Percentiles rank a stretch among this genome's conserved stretches.
These are phyloP conservation scores for Euphonia xanthogaster DNA, from an alignment of 2,797 vertebrate genomes.

Conservation along the genomic window DNA sequence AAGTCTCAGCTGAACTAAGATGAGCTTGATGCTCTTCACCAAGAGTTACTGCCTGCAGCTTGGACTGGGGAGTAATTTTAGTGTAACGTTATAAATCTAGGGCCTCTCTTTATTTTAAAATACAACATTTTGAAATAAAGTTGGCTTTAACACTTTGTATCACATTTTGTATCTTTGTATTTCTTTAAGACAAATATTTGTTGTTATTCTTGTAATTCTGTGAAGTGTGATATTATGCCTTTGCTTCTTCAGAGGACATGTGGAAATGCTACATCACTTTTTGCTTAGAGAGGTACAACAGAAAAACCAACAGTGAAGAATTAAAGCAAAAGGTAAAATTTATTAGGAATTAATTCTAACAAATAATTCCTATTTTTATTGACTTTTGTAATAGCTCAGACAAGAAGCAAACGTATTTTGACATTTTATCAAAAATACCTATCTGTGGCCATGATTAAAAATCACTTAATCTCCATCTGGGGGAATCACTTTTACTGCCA, in stretches of 20 bases:
- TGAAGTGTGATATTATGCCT: neutral
- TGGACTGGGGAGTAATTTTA: neutral
- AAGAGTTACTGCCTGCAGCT: neutral
- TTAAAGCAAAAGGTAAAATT: constrained; percentile 85
- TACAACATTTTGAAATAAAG: neutral
- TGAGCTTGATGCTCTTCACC: neutral
- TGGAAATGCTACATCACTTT: constrained; percentile 88
- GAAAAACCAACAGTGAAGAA: constrained; percentile 87
- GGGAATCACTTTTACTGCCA: neutral
- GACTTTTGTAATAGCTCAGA: neutral
- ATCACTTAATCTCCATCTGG: neutral
- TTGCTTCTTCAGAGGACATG: constrained; percentile 82
- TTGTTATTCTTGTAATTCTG: neutral
- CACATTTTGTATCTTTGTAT: neutral
- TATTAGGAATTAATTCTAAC: neutral
- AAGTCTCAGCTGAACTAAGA: neutral
- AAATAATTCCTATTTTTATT: neutral
- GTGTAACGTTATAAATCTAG: neutral
- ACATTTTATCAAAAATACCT: neutral
- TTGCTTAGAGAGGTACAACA: constrained; percentile 86
- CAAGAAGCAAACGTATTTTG: neutral
- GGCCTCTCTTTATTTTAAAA: neutral
- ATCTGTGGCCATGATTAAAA: neutral
- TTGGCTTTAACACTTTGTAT: neutral
- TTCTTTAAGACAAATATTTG: neutral